Conservation (phyloP, 2,113 vertebrate species). For the Oryzias woworae region DNA sequence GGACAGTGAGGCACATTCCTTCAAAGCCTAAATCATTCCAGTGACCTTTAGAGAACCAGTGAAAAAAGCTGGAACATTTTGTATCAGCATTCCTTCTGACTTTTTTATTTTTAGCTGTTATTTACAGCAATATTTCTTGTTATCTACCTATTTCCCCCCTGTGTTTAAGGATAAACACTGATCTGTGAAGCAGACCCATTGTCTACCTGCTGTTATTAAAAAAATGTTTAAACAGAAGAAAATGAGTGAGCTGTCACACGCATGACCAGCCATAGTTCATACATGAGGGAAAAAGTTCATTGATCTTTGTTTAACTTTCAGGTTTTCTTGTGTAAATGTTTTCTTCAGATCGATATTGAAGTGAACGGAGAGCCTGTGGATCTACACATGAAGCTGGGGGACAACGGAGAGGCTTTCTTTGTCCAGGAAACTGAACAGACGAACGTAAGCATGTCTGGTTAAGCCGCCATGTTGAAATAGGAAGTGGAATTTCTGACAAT, state of each 20-base stretch:
- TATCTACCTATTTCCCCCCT: background rate
- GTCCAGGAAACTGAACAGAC: conserved; percentile 91
- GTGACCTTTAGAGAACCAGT: background rate
- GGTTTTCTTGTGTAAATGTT: conserved; percentile 3
- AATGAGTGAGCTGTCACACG: too few relatives aligned
- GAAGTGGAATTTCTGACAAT: background rate
- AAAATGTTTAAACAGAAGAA: too few relatives aligned
- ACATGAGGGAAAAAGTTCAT: too few relatives aligned
- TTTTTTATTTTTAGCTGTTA: too few relatives aligned
- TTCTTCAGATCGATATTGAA: conserved; percentile 94
- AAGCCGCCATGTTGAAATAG: background rate
- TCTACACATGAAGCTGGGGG: conserved; percentile 97
- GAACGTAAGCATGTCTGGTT: conserved; percentile 80
- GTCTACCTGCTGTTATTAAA: background rate
- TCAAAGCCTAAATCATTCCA: background rate
- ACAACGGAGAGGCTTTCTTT: conserved; percentile 99
- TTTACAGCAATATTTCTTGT: background rate
- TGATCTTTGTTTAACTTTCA: too few relatives aligned
- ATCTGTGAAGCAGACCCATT: background rate
- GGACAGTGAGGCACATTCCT: background rate
- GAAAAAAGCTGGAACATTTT: background rate
- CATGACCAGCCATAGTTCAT: too few relatives aligned
- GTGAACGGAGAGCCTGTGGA: conserved; percentile 94
- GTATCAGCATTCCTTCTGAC: background rate
- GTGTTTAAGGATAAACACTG: background rate